phyloP scores from a whole-genome alignment of 2,797 vertebrate genomes.

The Anableps anableps region DNA sequence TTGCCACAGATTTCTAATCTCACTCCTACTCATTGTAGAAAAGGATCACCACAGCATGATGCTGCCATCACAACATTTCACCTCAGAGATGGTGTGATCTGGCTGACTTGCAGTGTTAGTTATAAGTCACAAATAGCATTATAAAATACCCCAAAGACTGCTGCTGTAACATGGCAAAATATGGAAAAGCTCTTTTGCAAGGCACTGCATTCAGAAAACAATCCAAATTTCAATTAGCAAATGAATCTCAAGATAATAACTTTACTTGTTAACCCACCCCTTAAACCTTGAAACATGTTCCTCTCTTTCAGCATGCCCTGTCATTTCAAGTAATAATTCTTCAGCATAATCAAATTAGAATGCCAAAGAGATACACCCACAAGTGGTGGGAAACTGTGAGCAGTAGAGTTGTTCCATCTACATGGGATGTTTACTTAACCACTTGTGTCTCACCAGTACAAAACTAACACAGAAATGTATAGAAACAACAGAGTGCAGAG shows the following conservation, averaged over 20 bases:
- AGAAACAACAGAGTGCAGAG: constrained; percentile 35
- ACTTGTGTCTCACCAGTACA: constrained; percentile 52
- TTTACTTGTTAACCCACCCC: not conserved
- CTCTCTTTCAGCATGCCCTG: constrained; percentile 29
- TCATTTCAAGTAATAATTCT: constrained; percentile 31
- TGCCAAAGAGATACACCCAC: constrained; percentile 12
- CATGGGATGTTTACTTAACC: constrained; percentile 74
- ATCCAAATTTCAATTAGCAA: not conserved
- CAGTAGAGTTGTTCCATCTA: constrained; percentile 54
- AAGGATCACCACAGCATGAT: too few species aligned
- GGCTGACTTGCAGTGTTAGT: not conserved
- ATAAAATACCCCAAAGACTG: not conserved
- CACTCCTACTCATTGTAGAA: not conserved
- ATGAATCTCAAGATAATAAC: not conserved
- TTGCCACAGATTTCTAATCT: too few species aligned
- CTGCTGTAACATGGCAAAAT: not conserved
- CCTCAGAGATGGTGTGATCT: not conserved
- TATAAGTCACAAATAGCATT: not conserved
- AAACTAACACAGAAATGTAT: constrained; percentile 63
- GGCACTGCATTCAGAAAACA: not conserved
- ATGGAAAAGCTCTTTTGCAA: not conserved
- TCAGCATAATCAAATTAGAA: constrained; percentile 23
- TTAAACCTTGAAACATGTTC: not conserved
- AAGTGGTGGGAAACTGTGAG: constrained; percentile 49
- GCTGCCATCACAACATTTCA: not conserved